Base-by-base conservation (phyloP, 2,888 invertebrate genomes). In the Gymnocheta viridis region DNA sequence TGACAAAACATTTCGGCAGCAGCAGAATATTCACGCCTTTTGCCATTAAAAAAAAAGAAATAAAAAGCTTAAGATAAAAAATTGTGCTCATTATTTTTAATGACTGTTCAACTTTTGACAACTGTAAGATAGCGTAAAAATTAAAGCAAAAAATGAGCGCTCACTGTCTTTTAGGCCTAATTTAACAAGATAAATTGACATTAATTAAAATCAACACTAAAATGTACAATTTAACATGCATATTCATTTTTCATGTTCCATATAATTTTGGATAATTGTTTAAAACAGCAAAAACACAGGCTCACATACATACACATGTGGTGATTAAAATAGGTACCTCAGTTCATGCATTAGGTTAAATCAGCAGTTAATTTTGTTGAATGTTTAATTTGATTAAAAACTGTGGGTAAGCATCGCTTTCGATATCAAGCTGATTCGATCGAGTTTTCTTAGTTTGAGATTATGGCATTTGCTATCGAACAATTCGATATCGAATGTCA, bases 171-270 rank as follows among this genome's bases (percentile, higher is more conserved):
- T 70, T n/a, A 1, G 17, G 17, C 7, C 44, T 32, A 79, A 44
- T 72, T 80, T 67, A 60, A 77, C 60, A 66, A 72, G 76, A 83
- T 77, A 72, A 72, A 80, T 72, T 80, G 54, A 62, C 80, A 80
- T 72, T 77, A 66, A 84, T 80, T 80, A 80, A 77, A 77, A 54
- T 80, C 62, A 77, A 76, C 72, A 67, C 72, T 80, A 77, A 80
- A 84, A 72, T 76, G 38, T 58, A 49, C 47, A 62, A 62, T 44
- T 67, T 51, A 74, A 70, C 60, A 64, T 27, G 35, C 29, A 69
- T 76, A 60, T 67, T 67, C 60, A 60, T 60, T 67, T 80, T 49
- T 58, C 29, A 58, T 51, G 7, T 17, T 10, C 6, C 38, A 29
- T 27, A 19, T 56, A 5, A 17, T 29, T 56, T 64, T 3, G 14